A percentile compares a stretch with the other conserved stretches of the same genome.
Evolutionary conservation across 2,797 vertebrate genomes (phyloP).

Genomic region (Sebastes taczanowskii): DNA sequence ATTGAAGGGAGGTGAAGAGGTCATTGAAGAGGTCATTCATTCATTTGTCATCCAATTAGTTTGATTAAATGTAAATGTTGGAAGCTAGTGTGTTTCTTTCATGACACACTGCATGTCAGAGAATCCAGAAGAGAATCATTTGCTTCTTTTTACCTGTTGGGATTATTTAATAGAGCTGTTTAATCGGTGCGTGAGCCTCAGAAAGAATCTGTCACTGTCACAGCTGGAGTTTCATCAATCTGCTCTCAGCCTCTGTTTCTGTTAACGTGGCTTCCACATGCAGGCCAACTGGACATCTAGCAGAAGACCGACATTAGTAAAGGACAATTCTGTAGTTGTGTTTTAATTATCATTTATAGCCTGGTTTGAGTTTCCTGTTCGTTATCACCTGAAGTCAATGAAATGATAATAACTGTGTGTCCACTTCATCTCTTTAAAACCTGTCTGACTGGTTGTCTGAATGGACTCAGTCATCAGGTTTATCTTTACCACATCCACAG

Average conservation of each 20-base stretch:
- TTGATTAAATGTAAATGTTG: too few species aligned
- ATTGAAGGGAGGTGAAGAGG: background rate
- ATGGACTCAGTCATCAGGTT: background rate
- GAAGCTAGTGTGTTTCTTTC: background rate
- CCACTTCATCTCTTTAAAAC: background rate
- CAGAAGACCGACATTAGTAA: background rate
- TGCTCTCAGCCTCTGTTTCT: background rate
- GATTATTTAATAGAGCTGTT: background rate
- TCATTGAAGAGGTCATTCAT: background rate
- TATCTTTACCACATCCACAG: background rate
- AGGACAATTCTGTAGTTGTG: background rate
- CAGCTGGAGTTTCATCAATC: background rate
- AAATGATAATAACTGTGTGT: background rate
- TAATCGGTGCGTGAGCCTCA: background rate
- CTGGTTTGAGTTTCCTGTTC: background rate
- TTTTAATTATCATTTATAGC: background rate
- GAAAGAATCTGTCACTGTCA: background rate
- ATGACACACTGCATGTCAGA: background rate
- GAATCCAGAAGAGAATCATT: background rate
- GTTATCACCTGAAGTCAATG: background rate
- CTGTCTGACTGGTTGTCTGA: background rate
- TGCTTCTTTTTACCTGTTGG: background rate
- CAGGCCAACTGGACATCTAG: background rate
- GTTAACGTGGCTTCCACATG: background rate
- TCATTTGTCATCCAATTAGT: background rate